These are phyloP conservation scores for Furcifer pardalis DNA, from an alignment of 2,797 vertebrate genomes.

Conservation along the genomic window DNA sequence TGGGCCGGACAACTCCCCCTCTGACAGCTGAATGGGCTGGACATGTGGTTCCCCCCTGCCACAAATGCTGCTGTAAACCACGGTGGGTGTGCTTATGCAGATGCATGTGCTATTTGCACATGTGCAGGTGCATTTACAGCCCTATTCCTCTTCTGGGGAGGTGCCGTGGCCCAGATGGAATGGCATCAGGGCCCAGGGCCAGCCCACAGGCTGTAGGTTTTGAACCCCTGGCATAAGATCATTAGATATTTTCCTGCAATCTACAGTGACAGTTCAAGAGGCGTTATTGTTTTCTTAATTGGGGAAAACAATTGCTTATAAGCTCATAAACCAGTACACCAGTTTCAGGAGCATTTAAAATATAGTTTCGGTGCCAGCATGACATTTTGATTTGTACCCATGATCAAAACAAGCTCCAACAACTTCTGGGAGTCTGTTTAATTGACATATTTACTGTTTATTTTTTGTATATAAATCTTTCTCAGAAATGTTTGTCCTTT, in stretches of 20 bases:
- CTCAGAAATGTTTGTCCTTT: not conserved
- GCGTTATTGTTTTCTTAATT: not conserved
- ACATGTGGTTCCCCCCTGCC: no score
- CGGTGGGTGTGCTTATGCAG: no score
- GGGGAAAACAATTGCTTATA: not conserved
- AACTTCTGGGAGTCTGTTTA: not conserved
- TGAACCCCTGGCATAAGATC: no score
- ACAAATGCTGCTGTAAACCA: no score
- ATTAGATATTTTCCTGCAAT: not conserved
- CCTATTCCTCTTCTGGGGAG: no score
- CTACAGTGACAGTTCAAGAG: not conserved
- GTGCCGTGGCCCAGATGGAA: no score
- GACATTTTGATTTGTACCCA: not conserved
- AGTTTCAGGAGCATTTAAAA: slow-evolving; percentile 6
- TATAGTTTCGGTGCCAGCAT: not conserved
- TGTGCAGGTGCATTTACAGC: no score
- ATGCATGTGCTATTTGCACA: no score
- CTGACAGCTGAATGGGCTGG: no score
- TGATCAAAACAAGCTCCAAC: slow-evolving; percentile 7
- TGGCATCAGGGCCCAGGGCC: no score
- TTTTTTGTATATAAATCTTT: not conserved
- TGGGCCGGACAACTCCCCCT: no score
- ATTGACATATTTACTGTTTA: not conserved
- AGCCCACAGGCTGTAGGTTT: no score
- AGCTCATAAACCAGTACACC: not conserved